Evolutionary conservation across 1,140 invertebrate genomes (phyloP).

Genomic region (Pachyrhynchus sulphureomaculatus): DNA sequence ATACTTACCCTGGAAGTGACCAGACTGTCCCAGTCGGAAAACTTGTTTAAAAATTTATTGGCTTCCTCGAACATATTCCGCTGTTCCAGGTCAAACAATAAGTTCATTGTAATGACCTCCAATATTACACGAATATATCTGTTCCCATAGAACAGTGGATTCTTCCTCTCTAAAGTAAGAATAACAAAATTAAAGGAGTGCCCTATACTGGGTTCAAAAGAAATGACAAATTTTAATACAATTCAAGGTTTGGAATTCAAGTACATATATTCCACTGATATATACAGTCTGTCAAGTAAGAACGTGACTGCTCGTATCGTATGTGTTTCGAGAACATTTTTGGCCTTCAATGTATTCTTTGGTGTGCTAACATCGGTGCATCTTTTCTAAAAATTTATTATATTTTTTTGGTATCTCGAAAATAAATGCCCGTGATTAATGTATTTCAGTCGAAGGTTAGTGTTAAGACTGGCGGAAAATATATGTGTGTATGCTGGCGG

Average conservation of each 20-base stretch:
- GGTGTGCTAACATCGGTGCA: too few relatives aligned
- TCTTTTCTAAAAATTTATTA: conserved; percentile 1
- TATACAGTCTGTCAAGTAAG: too few relatives aligned
- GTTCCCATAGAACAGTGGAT: conserved; percentile 5
- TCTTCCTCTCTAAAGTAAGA: conserved; percentile 1
- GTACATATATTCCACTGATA: too few relatives aligned
- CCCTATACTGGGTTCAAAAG: neutral
- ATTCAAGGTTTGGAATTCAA: neutral
- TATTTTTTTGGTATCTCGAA: too few relatives aligned
- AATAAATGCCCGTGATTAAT: too few relatives aligned
- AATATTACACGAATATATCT: conserved; percentile 18
- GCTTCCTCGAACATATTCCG: neutral
- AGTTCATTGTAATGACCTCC: conserved; percentile 33
- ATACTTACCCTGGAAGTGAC: conserved; percentile 31
- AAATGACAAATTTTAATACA: neutral
- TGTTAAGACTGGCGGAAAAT: too few relatives aligned
- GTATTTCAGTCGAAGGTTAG: too few relatives aligned
- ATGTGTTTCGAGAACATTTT: too few relatives aligned
- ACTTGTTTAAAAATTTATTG: conserved; percentile 11
- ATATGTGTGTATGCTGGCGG: too few relatives aligned
- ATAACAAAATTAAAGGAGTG: too few relatives aligned
- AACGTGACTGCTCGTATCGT: too few relatives aligned
- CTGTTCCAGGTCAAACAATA: conserved; percentile 24
- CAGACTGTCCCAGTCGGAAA: conserved; percentile 34
- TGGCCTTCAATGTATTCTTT: too few relatives aligned